Base-by-base conservation (phyloP, 2,888 invertebrate genomes). In the Alloplasta piceator region DNA sequence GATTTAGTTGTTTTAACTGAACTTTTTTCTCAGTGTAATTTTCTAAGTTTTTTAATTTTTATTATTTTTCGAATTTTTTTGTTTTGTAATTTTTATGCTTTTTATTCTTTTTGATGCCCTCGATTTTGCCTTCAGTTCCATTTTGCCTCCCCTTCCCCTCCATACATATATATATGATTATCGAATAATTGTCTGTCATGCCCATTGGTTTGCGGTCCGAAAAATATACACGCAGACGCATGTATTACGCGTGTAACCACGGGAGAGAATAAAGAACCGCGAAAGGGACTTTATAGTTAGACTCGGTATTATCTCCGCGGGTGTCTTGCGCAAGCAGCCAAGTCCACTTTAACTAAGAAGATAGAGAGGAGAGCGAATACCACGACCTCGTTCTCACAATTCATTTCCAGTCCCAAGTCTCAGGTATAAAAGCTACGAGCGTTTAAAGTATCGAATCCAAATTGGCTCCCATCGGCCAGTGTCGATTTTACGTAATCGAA, bases 381-480 rank as follows among this genome's bases (percentile, higher is more conserved):
- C 83, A 26, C 26, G 88, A 85, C 88, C 87, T 84, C 85, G 77
- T 90, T 90, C 90, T 86, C 90, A 90, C 88, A 88, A 84, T 82
- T 77, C 72, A 55, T 72, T 67, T 38, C 63, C 43, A 26, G n/a
- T 41, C 55, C 6, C 38, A 63, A 78, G 70, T 81, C 80, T 68
- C 83, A 26, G 26, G 1, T 26, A 26, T 26, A 26, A 26, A 26
- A 26, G 26, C 3, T 26, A 26, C 26, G 26, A 1, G 26, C 26
- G 26, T 26, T 26, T 26, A 26, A 26, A 26, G 26, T 26, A 26
- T 26, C 26, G 26, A 26, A 26, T 26, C 26, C 26, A 26, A 26
- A 26, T 26, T 26, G 26, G 26, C 26, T 26, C 26, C 26, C 26
- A 26, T 26, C 61, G 75, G 50, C 76, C 48, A 39, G 48, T 12